phyloP scores from a whole-genome alignment of 2,888 invertebrate species.

The Cosmorhoe ocellata region DNA sequence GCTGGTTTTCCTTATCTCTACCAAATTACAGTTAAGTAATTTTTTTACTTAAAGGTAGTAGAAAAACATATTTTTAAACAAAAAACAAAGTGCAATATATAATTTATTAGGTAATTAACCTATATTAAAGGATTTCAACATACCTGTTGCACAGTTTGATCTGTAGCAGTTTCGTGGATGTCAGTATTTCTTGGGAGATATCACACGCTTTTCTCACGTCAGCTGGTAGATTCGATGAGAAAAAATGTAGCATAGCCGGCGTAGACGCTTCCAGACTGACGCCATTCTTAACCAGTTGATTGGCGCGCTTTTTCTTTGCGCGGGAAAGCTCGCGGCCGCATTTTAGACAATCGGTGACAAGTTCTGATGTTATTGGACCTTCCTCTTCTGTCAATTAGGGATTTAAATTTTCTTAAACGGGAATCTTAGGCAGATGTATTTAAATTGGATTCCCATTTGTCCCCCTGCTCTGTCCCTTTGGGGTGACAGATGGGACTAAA shows the following conservation, averaged over 20 bases:
- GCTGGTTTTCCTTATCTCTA: neutral
- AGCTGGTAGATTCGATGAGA: constrained; percentile 52
- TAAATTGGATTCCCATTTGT: no score
- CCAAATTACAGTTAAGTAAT: no score
- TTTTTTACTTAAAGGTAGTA: no score
- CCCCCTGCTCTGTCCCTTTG: no score
- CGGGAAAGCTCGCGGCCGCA: constrained; percentile 64
- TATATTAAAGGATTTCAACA: no score
- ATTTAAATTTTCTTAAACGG: no score
- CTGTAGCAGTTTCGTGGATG: constrained; percentile 70
- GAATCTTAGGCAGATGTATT: no score
- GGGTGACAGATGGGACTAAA: no score
- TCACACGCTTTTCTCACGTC: constrained; percentile 63
- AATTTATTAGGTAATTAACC: no score
- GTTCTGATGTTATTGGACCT: constrained; percentile 77
- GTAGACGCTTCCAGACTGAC: constrained; percentile 58
- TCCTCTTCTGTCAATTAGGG: constrained; percentile 62
- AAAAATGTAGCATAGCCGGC: constrained; percentile 67
- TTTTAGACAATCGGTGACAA: constrained; percentile 75
- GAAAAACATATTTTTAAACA: no score
- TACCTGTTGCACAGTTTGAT: constrained; percentile 66
- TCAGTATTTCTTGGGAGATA: constrained; percentile 65
- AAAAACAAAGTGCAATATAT: no score
- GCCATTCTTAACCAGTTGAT: constrained; percentile 62
- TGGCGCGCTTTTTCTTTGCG: constrained; percentile 57